Conservation (phyloP, 1,140 invertebrate genomes). For the Plutomurus gul region DNA sequence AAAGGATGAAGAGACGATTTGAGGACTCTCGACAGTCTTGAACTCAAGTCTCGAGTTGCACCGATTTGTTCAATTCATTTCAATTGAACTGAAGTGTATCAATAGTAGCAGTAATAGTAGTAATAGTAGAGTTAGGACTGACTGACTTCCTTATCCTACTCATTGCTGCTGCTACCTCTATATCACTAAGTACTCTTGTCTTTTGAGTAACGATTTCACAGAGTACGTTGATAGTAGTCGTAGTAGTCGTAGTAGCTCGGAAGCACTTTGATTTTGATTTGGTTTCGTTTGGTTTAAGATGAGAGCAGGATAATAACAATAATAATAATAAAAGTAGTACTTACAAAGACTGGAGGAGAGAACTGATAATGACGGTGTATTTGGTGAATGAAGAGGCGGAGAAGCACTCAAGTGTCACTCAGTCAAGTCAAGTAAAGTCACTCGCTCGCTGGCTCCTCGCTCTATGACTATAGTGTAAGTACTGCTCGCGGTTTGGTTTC, state of each 20-base stretch:
- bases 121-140: background rate
- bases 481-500: background rate
- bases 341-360: conserved; percentile 26
- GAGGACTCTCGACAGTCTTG: background rate
- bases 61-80: no score
- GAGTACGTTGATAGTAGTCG: background rate
- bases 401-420: conserved; percentile 47
- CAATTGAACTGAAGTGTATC: conserved; percentile 3
- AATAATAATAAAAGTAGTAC: conserved; percentile 30
- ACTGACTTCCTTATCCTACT: no score
- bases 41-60: background rate
- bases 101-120: background rate
- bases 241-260: background rate
- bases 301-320: conserved; percentile 24
- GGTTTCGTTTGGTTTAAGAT: conserved; percentile 12
- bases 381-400: conserved; percentile 42
- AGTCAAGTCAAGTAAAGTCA: conserved; percentile 29
- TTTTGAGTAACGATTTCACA: conserved; percentile 10
- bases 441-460: background rate
- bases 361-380: conserved; percentile 38
- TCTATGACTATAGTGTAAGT: no score
- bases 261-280: conserved; percentile 25
- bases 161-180: no score
- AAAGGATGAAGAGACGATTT: no score
- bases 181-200: no score